Evolutionary conservation across 2,113 vertebrate genomes (phyloP).

Genomic region (Sinocyclocheilus anophthalmus): DNA sequence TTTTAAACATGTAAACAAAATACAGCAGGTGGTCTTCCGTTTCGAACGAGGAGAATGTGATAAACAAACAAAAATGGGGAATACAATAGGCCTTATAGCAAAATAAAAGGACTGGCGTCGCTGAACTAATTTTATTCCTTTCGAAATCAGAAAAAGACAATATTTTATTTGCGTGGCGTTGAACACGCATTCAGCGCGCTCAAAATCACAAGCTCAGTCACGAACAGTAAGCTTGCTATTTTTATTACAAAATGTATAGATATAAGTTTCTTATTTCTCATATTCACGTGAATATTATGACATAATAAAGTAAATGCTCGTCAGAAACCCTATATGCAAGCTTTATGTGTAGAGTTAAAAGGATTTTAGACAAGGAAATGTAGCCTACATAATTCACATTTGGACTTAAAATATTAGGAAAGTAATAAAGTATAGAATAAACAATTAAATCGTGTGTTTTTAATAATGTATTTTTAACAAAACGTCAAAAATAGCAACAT

Average conservation of each 20-base stretch:
- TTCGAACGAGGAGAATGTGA: not conserved
- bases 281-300: not conserved
- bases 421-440: not conserved
- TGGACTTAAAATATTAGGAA: not conserved
- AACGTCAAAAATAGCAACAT: not conserved
- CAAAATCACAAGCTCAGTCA: not conserved
- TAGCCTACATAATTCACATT: not conserved
- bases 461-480: not conserved
- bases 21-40: constrained; percentile 41
- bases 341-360: not conserved
- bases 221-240: not conserved
- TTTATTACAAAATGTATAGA: not conserved
- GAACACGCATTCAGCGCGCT: not conserved
- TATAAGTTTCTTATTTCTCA: not conserved
- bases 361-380: not conserved
- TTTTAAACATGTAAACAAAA: constrained; percentile 42
- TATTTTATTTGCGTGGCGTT: not conserved
- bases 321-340: not conserved
- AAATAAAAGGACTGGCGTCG: not conserved
- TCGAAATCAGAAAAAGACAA: not conserved
- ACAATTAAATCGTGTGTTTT: not conserved
- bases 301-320: not conserved
- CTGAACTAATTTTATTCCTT: not conserved
- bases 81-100: not conserved
- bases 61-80: not conserved